Evolutionary conservation across 2,888 invertebrate species (phyloP), one percentile per base, ranked within the genome.

Genomic region (Zygogramma bicolorata): DNA sequence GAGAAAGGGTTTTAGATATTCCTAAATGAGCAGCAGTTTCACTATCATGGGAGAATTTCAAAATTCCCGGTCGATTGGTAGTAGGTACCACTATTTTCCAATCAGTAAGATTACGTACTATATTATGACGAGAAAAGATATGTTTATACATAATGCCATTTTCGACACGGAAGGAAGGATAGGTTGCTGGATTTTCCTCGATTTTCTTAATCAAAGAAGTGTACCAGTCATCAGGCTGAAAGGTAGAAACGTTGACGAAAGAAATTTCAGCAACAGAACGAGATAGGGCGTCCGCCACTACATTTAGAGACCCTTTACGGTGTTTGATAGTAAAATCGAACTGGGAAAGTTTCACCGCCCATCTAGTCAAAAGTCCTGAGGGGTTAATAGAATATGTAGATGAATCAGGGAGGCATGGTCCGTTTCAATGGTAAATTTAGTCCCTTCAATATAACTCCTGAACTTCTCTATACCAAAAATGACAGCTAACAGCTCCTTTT

Each of bases 331-430:
- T 68, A 61, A 83, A 75, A 22, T 68, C 40, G 75, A 79, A 72
- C 75, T 71, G 75, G n/a, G 75, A 70, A 5, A 80, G 46, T 15
- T 61, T 62, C 3, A 76, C n/a, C 15, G 40, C 69, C 77, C 81
- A 84, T 18, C 82, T 63, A 0, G 81, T 81, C 22, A 84, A 49
- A 20, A 80, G 57, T 1, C 80, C 84, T 42, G 75, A 77, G 0
- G 81, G 76, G 25, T 81, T 80, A 57, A 79, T 58, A 81, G 68
- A 5, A 67, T 70, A 74, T 80, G 69, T 0, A 84, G 70, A 81
- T 81, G 81, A 40, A 76, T 62, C 0, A 84, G 65, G 6, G 79
- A 79, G n/a, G 73, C 68, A 46, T 81, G 80, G 68, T 83, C 81
- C 1, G 82, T 76, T 31, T 77, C 60, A 13, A 79, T 66, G 0